Evolutionary conservation across 2,888 invertebrate genomes (phyloP).

Genomic region (Acronicta aceris): DNA sequence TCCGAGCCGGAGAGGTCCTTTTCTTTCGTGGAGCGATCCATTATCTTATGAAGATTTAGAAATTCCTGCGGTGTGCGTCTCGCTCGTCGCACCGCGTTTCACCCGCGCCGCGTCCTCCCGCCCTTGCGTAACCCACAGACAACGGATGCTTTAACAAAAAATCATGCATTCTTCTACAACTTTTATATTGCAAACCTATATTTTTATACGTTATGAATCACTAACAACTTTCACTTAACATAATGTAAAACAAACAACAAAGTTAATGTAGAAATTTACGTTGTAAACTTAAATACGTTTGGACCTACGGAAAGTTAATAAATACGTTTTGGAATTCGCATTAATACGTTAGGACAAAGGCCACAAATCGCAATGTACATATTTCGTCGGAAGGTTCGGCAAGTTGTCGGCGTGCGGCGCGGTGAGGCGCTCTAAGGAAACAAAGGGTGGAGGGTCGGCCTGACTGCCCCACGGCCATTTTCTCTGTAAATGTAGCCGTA

Average conservation of each 20-base stretch:
- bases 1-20: slow-evolving; percentile 85
- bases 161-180: slow-evolving; percentile 52
- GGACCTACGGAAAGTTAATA: slow-evolving; percentile 57
- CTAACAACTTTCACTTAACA: slow-evolving; percentile 26
- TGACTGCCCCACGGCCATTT: slow-evolving; percentile 81
- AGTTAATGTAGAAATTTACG: slow-evolving; percentile 36
- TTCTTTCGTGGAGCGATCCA: slow-evolving; percentile 86
- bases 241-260: slow-evolving; percentile 42
- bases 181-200: slow-evolving; percentile 51
- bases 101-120: slow-evolving; percentile 23
- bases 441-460: slow-evolving; percentile 79
- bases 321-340: slow-evolving; percentile 68
- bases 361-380: slow-evolving; percentile 60
- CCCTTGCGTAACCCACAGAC: slow-evolving; percentile 30
- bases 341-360: slow-evolving; percentile 67
- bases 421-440: slow-evolving; percentile 74
- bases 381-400: slow-evolving; percentile 64
- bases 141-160: slow-evolving; percentile 46
- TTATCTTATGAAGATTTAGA: slow-evolving; percentile 89
- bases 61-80: slow-evolving; percentile 85
- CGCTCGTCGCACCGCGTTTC: slow-evolving; percentile 49
- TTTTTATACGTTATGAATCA: slow-evolving; percentile 32
- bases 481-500: slow-evolving; percentile 81
- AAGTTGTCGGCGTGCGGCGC: slow-evolving; percentile 65
- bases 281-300: slow-evolving; percentile 40